phyloP scores from a whole-genome alignment of 2,113 vertebrate genomes.

The Sula dactylatra region DNA sequence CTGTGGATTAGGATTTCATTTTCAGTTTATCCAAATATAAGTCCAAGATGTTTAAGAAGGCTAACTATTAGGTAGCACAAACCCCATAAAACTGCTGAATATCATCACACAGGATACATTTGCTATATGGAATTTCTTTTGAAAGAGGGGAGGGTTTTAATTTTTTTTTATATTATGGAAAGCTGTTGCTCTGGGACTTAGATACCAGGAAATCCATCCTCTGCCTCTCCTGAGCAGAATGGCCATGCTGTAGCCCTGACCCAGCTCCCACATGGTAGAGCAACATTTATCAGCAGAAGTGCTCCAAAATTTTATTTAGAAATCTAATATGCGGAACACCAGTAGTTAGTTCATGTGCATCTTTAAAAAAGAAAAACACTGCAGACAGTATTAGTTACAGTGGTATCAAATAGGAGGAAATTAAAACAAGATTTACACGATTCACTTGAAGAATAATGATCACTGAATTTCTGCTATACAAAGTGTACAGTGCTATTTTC shows the following conservation, averaged over 20 bases:
- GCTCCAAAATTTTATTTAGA: background rate
- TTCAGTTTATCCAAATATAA: background rate
- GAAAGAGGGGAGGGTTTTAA: background rate
- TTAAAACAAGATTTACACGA: background rate
- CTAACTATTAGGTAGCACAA: background rate
- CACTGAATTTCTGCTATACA: background rate
- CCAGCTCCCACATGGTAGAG: background rate
- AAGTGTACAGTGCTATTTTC: background rate
- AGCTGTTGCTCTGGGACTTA: background rate
- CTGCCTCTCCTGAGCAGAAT: background rate
- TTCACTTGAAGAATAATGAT: background rate
- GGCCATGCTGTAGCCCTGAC: background rate
- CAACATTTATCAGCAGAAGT: background rate
- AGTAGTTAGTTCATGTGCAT: background rate
- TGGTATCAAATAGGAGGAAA: background rate
- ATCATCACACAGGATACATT: background rate
- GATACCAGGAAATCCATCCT: background rate
- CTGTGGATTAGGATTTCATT: background rate
- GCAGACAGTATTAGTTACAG: background rate
- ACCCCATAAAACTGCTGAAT: background rate
- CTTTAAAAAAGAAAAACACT: background rate
- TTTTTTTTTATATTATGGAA: background rate
- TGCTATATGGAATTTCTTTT: background rate
- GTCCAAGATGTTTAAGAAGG: background rate
- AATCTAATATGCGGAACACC: background rate